Percentiles rank a stretch among this genome's conserved stretches.
phyloP scores from a whole-genome alignment of 2,888 invertebrate species.

The Ptilodon capucinus region DNA sequence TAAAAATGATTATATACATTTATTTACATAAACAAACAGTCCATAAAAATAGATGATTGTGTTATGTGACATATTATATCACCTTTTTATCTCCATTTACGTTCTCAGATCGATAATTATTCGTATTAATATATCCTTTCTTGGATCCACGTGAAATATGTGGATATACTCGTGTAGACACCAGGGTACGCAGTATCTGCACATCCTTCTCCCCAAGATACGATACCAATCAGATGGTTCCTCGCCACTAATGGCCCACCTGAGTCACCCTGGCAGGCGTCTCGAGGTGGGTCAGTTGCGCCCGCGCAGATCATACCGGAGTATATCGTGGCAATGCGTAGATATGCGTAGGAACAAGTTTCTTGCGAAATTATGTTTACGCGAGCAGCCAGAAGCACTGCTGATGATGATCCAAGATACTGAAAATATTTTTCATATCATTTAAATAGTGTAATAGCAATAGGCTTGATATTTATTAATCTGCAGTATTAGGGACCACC shows the following conservation, averaged over 20 bases:
- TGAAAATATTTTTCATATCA: conserved; percentile 46
- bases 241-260: conserved; percentile 82
- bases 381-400: conserved; percentile 56
- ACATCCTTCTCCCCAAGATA: conserved; percentile 83
- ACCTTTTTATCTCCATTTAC: not conserved
- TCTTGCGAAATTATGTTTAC: conserved; percentile 65
- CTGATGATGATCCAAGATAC: conserved; percentile 59
- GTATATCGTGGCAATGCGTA: conserved; percentile 51
- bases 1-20: not conserved
- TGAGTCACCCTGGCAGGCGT: conserved; percentile 82
- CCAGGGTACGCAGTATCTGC: conserved; percentile 78
- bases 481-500: too few species aligned
- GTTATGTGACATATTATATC: not conserved
- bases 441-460: too few species aligned
- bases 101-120: not conserved
- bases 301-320: conserved; percentile 73
- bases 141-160: conserved; percentile 60
- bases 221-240: conserved; percentile 74
- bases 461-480: too few species aligned
- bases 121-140: conserved; percentile 15
- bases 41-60: not conserved
- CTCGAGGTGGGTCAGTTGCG: conserved; percentile 54
- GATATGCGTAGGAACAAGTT: conserved; percentile 62
- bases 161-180: conserved; percentile 79
- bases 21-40: conserved; percentile 1